Evolutionary conservation across 2,888 invertebrate species (phyloP).

Genomic region (Periphyllus acericola): DNA sequence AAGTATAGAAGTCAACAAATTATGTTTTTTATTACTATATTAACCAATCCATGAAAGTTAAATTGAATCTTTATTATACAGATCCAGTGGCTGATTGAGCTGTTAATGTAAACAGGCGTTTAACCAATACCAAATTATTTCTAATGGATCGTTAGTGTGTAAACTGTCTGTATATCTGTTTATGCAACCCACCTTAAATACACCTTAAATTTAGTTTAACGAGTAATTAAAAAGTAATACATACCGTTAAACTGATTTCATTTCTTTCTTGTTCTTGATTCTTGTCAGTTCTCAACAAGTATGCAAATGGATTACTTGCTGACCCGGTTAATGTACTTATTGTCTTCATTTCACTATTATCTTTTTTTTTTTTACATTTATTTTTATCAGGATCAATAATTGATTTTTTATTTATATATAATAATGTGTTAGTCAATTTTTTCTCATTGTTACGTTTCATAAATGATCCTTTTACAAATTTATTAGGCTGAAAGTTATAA

Average conservation of each 20-base stretch:
- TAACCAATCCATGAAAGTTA: no score
- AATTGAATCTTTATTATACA: no score
- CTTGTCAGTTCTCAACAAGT: constrained; percentile 8
- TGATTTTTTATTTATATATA: constrained; percentile 26
- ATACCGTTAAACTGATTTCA: not conserved
- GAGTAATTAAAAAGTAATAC: not conserved
- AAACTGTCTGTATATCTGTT: no score
- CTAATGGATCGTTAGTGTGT: no score
- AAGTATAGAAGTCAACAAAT: no score
- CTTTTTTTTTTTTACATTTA: not conserved
- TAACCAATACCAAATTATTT: no score
- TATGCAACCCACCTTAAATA: no score
- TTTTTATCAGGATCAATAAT: not conserved
- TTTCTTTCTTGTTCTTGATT: not conserved
- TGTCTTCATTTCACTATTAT: not conserved
- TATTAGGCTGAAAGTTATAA: not conserved
- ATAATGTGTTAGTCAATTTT: constrained; percentile 6
- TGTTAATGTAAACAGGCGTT: no score
- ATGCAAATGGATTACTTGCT: constrained; percentile 43
- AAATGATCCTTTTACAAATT: constrained; percentile 51
- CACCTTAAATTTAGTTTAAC: not conserved
- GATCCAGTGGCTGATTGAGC: no score
- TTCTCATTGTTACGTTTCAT: constrained; percentile 2
- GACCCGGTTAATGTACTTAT: constrained; percentile 21
- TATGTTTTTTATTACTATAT: no score